phyloP scores from a whole-genome alignment of 2,113 vertebrate species.

The Pachyramphus minor region DNA sequence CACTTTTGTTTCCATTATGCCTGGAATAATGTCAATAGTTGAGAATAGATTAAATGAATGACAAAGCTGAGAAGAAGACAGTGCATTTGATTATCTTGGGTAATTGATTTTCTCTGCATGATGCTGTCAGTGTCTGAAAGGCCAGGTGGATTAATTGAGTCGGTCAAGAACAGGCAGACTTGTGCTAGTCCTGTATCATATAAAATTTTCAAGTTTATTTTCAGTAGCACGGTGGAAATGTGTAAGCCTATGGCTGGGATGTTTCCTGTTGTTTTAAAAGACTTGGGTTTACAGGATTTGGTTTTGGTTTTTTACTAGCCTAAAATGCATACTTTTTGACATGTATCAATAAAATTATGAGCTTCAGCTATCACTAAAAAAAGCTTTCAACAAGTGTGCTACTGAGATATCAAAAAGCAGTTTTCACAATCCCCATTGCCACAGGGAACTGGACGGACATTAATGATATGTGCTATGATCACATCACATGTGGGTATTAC shows the following conservation, averaged over 20 bases:
- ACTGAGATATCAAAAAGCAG: background rate
- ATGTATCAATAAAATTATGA: background rate
- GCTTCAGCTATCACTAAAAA: background rate
- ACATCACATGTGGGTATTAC: background rate
- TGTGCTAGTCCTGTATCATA: background rate
- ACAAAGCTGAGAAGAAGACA: background rate
- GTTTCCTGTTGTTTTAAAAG: background rate
- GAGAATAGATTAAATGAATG: constrained; percentile 4
- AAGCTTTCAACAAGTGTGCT: background rate
- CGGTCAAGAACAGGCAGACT: background rate
- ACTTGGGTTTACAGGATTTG: background rate
- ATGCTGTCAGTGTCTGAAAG: background rate
- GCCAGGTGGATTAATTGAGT: background rate
- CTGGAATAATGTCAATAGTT: background rate
- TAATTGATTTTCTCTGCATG: constrained; percentile 15
- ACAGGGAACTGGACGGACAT: background rate
- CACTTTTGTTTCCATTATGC: constrained; percentile 5
- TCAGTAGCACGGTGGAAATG: background rate
- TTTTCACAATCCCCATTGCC: background rate
- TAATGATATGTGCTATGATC: background rate
- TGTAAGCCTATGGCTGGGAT: background rate
- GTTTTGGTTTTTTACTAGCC: background rate
- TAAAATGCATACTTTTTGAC: background rate
- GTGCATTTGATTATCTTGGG: background rate
- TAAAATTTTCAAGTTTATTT: background rate